These are phyloP conservation scores for Eubasilissa regina DNA, from an alignment of 1,140 invertebrate species.

Conservation along the genomic window DNA sequence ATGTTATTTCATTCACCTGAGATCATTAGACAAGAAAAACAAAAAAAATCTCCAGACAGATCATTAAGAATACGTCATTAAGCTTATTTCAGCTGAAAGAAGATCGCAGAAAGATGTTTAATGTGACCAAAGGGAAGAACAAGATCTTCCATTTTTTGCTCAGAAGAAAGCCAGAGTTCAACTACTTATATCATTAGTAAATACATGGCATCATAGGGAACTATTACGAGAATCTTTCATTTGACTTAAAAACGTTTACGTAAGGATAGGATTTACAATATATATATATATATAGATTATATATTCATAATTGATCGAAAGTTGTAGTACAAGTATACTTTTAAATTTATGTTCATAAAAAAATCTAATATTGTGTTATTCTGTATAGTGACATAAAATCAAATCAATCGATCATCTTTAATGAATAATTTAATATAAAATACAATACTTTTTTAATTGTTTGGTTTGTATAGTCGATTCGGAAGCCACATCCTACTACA, in stretches of 20 bases:
- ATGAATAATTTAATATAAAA: too few relatives aligned
- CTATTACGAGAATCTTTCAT: neutral
- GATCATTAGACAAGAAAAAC: constrained; percentile 7
- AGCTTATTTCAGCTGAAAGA: constrained; percentile 53
- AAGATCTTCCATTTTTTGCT: constrained; percentile 34
- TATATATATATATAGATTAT: too few relatives aligned
- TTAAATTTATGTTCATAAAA: too few relatives aligned
- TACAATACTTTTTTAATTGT: too few relatives aligned
- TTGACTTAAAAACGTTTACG: neutral
- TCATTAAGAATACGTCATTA: constrained; percentile 57
- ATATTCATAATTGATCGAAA: too few relatives aligned
- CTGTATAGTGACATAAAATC: too few relatives aligned
- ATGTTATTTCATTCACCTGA: neutral
- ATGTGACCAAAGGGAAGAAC: constrained; percentile 48
- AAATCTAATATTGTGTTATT: too few relatives aligned
- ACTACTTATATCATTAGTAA: constrained; percentile 48
- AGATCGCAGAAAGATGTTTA: constrained; percentile 37
- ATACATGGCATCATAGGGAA: constrained; percentile 7
- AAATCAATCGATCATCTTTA: too few relatives aligned
- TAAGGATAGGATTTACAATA: too few relatives aligned
- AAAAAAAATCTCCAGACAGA: neutral
- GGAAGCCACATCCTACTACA: too few relatives aligned
- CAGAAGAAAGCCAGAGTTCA: neutral
- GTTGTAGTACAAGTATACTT: too few relatives aligned
- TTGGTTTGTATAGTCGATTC: too few relatives aligned